These are phyloP conservation scores for Melanerpes aurifrons DNA, from an alignment of 2,113 vertebrate species.

Conservation along the genomic window DNA sequence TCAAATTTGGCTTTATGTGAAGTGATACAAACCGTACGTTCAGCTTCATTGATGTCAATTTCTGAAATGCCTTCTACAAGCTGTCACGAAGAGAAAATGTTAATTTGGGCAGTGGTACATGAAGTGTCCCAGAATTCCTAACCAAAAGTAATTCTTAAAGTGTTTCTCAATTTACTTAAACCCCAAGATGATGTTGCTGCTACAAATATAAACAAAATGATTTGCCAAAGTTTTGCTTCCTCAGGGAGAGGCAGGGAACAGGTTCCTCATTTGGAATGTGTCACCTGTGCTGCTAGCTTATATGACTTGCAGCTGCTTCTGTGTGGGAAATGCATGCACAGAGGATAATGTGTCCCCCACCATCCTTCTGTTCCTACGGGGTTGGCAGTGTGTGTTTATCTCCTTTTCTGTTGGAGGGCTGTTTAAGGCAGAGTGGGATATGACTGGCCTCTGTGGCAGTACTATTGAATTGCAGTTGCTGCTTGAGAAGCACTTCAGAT, in stretches of 20 bases:
- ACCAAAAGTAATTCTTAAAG: neutral
- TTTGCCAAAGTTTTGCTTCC: neutral
- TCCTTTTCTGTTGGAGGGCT: neutral
- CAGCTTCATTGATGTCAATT: neutral
- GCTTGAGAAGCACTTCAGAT: neutral
- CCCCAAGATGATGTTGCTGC: neutral
- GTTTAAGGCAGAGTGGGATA: neutral
- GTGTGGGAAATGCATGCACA: neutral
- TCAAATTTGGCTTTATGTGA: neutral
- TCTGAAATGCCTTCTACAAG: neutral
- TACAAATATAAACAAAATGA: neutral
- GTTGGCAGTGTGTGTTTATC: neutral
- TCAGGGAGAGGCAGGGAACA: neutral
- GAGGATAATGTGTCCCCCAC: neutral
- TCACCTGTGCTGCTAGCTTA: neutral
- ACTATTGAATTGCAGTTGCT: neutral
- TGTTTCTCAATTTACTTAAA: neutral
- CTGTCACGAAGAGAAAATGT: neutral
- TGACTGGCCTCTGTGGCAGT: neutral
- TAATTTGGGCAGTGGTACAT: neutral
- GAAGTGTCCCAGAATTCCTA: neutral
- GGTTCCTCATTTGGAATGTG: neutral
- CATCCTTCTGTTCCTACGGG: neutral
- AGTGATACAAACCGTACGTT: rapidly evolving
- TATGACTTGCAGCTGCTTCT: conserved; percentile 32